These are phyloP conservation scores for Congeria kusceri DNA, from an alignment of 2,888 invertebrate species.

Conservation along the genomic window DNA sequence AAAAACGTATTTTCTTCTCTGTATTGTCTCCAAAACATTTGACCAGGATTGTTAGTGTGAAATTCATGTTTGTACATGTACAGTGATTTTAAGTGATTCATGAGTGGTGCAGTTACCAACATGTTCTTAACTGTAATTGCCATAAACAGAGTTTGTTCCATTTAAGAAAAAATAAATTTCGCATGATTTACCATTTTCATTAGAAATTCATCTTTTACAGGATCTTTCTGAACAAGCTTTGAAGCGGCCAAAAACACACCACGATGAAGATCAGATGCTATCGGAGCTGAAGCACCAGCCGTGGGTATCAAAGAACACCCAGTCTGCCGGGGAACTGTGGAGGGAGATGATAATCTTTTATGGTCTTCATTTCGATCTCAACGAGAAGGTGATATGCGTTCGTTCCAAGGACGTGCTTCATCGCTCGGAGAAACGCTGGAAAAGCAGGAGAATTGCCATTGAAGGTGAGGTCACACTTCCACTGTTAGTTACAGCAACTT, in stretches of 20 bases:
- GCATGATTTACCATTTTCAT: no score
- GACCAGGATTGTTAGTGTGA: no score
- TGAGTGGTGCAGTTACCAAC: no score
- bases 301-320: constrained; percentile 83
- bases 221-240: constrained; percentile 50
- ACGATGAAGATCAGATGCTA: constrained; percentile 44
- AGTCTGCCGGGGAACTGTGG: constrained; percentile 86
- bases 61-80: no score
- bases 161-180: no score
- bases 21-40: no score
- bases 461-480: no score
- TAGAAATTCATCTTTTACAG: constrained; percentile 17
- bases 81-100: no score
- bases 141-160: no score
- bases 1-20: no score
- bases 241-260: constrained; percentile 46
- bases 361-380: constrained; percentile 86
- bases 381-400: constrained; percentile 86
- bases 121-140: no score
- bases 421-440: constrained; percentile 87
- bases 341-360: constrained; percentile 87
- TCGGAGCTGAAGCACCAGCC: constrained; percentile 42
- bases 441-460: constrained; percentile 86
- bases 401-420: constrained; percentile 84
- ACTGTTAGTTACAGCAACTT: no score